phyloP scores from a whole-genome alignment of 2,888 invertebrate species.

The Oasisia sp. region DNA sequence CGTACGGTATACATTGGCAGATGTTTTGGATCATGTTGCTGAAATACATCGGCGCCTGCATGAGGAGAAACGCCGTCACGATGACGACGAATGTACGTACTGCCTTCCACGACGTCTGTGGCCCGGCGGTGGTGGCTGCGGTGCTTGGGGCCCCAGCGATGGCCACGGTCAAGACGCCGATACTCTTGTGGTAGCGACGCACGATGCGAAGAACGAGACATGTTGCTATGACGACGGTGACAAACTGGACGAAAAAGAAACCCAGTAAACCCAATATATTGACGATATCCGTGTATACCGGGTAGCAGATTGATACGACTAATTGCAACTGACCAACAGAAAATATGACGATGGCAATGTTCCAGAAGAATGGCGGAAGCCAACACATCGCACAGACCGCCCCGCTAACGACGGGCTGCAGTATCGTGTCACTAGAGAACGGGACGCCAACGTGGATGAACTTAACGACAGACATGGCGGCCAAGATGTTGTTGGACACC shows the following conservation, averaged over 20 bases:
- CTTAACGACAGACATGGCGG: neutral
- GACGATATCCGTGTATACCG: neutral
- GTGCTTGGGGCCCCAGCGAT: neutral
- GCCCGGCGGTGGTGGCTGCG: neutral
- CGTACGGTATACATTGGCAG: neutral
- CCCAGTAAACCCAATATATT: neutral
- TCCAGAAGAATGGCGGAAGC: neutral
- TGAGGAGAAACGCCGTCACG: neutral
- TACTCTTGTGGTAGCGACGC: neutral
- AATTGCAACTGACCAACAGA: neutral
- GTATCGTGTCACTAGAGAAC: neutral
- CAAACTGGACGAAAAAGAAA: neutral
- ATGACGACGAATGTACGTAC: neutral
- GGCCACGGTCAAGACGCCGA: neutral
- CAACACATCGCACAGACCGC: neutral
- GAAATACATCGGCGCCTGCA: neutral
- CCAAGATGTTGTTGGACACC: neutral
- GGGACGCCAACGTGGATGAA: neutral
- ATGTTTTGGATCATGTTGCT: neutral
- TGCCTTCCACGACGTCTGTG: neutral
- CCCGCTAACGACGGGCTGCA: neutral
- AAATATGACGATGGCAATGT: neutral
- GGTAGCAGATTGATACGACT: neutral
- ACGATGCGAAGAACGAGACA: neutral
- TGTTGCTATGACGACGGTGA: neutral